Percentiles rank a stretch among this genome's conserved stretches.
Conservation (phyloP, 2,888 invertebrate species). For the Sinhomidia bicolor region DNA sequence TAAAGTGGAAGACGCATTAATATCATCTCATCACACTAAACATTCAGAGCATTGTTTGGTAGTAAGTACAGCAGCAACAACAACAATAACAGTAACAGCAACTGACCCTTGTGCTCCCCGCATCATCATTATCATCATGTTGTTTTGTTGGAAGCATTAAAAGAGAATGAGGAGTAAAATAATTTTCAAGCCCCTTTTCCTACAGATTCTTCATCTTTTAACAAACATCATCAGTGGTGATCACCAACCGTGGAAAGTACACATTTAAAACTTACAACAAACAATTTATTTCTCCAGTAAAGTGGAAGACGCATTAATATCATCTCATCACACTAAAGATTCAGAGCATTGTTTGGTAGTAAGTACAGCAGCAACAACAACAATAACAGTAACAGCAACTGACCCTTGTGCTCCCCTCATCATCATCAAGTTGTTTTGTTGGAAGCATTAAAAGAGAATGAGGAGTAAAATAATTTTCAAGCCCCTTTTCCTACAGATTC, state of each 20-base stretch:
- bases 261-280: constrained; percentile 46
- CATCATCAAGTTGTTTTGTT: too few relatives aligned
- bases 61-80: not conserved
- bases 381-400: not conserved
- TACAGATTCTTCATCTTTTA: not conserved
- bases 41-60: not conserved
- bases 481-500: not conserved
- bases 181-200: not conserved
- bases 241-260: constrained; percentile 62
- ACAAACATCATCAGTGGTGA: constrained; percentile 36
- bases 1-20: constrained; percentile 26
- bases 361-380: not conserved
- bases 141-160: not conserved
- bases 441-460: not conserved
- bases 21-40: not conserved
- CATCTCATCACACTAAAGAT: not conserved
- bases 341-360: not conserved
- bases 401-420: not conserved
- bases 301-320: constrained; percentile 33
- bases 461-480: too few relatives aligned
- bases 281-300: constrained; percentile 53
- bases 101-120: not conserved
- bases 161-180: not conserved
- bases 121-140: too few relatives aligned
- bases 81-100: not conserved